These are phyloP conservation scores for Dicyrtomina minuta DNA, from an alignment of 2,888 invertebrate genomes.

Conservation along the genomic window DNA sequence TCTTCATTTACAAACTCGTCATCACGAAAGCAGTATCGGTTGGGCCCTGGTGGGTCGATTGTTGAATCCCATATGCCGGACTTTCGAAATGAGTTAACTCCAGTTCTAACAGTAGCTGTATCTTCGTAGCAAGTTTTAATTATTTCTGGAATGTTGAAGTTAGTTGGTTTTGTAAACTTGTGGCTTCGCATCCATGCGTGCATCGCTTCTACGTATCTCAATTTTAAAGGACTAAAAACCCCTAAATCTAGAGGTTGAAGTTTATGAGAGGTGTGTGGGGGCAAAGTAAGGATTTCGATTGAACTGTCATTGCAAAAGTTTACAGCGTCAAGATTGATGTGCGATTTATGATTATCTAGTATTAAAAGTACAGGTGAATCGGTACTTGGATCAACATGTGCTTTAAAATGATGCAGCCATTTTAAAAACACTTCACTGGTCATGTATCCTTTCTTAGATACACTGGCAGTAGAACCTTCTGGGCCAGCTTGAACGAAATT, in stretches of 20 bases:
- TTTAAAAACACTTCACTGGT: conserved; percentile 47
- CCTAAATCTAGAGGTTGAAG: conserved; percentile 53
- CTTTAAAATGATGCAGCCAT: conserved; percentile 55
- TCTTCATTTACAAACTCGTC: no score
- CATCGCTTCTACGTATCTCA: conserved; percentile 24
- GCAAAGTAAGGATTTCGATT: conserved; percentile 53
- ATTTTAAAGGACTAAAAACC: conserved; percentile 54
- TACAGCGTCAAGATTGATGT: conserved; percentile 50
- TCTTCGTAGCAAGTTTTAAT: conserved; percentile 13
- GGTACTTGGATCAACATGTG: conserved; percentile 54
- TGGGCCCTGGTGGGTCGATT: background rate
- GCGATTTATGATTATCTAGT: conserved; percentile 54
- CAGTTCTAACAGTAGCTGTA: background rate
- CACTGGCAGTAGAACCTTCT: conserved; percentile 4
- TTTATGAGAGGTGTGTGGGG: conserved; percentile 54
- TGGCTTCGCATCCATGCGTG: conserved; percentile 16
- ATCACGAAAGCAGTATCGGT: no score
- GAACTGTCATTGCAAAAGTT: conserved; percentile 50
- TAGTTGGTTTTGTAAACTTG: background rate
- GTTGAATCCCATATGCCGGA: conserved; percentile 19
- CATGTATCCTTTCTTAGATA: conserved; percentile 23
- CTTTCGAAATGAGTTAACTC: conserved; percentile 1
- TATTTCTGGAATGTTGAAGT: conserved; percentile 5
- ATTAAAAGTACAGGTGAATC: conserved; percentile 55
- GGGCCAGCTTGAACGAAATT: conserved; percentile 23